Evolutionary conservation across 2,797 vertebrate genomes (phyloP), one percentile per base, ranked within the genome.

Genomic region (Oophaga sylvatica): DNA sequence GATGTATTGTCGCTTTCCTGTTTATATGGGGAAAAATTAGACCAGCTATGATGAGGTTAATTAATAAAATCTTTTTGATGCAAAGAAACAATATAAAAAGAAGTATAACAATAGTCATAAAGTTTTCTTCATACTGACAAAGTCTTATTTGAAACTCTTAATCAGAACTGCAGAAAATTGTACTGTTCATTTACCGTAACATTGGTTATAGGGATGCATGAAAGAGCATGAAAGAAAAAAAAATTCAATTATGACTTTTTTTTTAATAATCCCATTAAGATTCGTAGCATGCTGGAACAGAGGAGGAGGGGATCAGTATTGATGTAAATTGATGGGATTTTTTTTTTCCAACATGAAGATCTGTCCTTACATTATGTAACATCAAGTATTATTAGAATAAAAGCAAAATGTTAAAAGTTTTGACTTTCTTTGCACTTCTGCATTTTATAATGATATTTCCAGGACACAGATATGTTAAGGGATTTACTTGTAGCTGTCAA

Each of bases 151-250:
- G 60, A 57, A 78, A 80, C n/a, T 78, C 63, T 79, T 85, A 85
- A 57, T 86, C 26, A 67, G 63, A 86, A 80, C 80, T 77, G 71
- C 84, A 86, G 63, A 86, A 86, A 86, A 78, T 79, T 86, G 62
- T 80, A 80, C 84, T 86, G 75, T 78, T 78, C 83, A 85, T 85
- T 85, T 79, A 78, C 48, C 78, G 48, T 79, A 86, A 77, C 84
- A 86, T 86, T 86, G 84, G 45, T 80, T 68, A 80, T 35, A 80
- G 59, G 62, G 48, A 86, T 85, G 84, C 84, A 79, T 85, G 84
- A 70, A 86, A 70, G 76, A 68, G 84, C 84, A 67, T 79, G 62
- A 78, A 56, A 85, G 35, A 84, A 75, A 85, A 41, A 41, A 53
- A 85, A 65, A 65, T 62, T 67, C 62, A 86, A 80, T 86, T 85